Conservation (phyloP, 2,888 invertebrate genomes). For the Mamestra brassicae region DNA sequence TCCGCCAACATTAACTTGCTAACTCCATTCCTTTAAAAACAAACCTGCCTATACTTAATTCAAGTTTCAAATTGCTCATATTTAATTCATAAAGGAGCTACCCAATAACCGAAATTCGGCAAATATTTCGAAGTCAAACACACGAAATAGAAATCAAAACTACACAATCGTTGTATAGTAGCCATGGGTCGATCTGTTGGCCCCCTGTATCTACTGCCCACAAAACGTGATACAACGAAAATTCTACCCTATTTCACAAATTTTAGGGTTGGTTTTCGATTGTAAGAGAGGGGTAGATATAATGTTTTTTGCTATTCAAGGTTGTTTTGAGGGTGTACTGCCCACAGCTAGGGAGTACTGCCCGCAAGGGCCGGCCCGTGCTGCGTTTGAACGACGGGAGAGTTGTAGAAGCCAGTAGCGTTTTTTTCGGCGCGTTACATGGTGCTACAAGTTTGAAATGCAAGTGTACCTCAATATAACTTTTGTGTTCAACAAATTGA, state of each 20-base stretch:
- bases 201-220: conserved; percentile 86
- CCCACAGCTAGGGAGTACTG: conserved; percentile 89
- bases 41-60: conserved; percentile 49
- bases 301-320: conserved; percentile 82
- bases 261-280: conserved; percentile 69
- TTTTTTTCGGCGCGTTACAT: background rate
- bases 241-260: conserved; percentile 32
- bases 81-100: conserved; percentile 63
- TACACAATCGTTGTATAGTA: conserved; percentile 84
- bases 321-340: conserved; percentile 88
- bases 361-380: conserved; percentile 87
- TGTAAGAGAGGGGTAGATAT: conserved; percentile 71
- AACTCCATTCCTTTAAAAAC: conserved; percentile 56
- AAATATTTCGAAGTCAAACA: conserved; percentile 68
- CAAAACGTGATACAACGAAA: conserved; percentile 63
- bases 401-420: conserved; percentile 5
- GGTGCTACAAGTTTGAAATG: no score
- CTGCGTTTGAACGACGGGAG: conserved; percentile 75
- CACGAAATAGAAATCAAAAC: conserved; percentile 85
- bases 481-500: no score
- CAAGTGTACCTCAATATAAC: no score
- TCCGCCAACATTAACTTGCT: conserved; percentile 34
- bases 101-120: conserved; percentile 59
- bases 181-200: conserved; percentile 86
- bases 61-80: conserved; percentile 57